Percentiles rank a stretch among this genome's conserved stretches.
Conservation (phyloP, 2,888 invertebrate genomes). For the Apomyelois bistriatella region DNA sequence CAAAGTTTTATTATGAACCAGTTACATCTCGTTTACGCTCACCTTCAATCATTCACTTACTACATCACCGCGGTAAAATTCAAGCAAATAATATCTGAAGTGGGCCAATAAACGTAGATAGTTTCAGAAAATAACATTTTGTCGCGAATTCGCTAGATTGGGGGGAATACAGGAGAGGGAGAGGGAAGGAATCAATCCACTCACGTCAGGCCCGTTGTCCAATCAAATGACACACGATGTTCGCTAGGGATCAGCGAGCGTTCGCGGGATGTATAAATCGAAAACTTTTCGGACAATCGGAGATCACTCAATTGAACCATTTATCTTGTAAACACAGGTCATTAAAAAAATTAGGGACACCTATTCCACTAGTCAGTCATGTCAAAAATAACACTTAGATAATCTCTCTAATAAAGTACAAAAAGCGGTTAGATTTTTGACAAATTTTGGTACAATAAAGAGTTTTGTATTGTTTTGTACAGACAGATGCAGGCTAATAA, state of each 20-base stretch:
- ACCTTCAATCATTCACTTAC: background rate
- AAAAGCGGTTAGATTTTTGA: too few relatives aligned
- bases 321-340: background rate
- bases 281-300: slow-evolving; percentile 1
- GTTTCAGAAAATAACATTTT: slow-evolving; percentile 65
- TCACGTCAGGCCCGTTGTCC: slow-evolving; percentile 69
- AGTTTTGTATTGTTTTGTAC: too few relatives aligned
- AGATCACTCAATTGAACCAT: background rate
- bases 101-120: slow-evolving; percentile 61
- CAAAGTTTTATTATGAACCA: too few relatives aligned
- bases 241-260: slow-evolving; percentile 60
- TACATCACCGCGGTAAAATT: background rate
- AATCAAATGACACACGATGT: slow-evolving; percentile 73
- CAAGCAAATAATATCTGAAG: slow-evolving; percentile 25
- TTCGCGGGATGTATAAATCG: slow-evolving; percentile 28
- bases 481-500: too few relatives aligned
- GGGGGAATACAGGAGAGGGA: slow-evolving; percentile 22
- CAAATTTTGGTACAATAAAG: too few relatives aligned
- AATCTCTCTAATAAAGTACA: too few relatives aligned
- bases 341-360: too few relatives aligned
- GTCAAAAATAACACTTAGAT: too few relatives aligned
- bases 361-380: too few relatives aligned
- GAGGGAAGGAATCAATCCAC: slow-evolving; percentile 68
- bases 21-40: too few relatives aligned
- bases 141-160: slow-evolving; percentile 46